Evolutionary conservation across 2,888 invertebrate species (phyloP).

Genomic region (Drosophila cognata): DNA sequence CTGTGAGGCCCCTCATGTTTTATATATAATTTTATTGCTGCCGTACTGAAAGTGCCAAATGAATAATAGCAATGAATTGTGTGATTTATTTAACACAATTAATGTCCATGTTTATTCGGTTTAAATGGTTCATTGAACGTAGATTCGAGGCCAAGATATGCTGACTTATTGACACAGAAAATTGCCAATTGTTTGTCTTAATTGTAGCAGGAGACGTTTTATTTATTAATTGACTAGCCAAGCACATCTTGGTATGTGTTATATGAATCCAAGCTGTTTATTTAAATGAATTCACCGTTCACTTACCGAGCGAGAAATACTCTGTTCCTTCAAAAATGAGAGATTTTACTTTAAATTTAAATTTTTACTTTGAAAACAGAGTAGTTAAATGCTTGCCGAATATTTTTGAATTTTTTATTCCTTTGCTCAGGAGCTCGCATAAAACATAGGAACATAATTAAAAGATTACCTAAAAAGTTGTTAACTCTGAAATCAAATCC

Average conservation of each 20-base stretch:
- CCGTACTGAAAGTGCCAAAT: constrained; percentile 15
- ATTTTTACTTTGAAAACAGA: not conserved
- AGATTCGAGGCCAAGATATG: constrained; percentile 46
- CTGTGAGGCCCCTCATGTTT: not conserved
- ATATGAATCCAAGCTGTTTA: not conserved
- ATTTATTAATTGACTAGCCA: constrained; percentile 13
- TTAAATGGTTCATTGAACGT: constrained; percentile 46
- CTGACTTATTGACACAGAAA: constrained; percentile 64
- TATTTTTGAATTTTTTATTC: not conserved
- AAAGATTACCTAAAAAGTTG: not conserved
- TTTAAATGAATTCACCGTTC: not conserved
- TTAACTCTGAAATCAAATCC: too few relatives aligned
- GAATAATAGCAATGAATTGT: constrained; percentile 46
- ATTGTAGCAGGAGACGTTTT: constrained; percentile 49
- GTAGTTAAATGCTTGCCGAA: not conserved
- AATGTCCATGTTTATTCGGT: constrained; percentile 47
- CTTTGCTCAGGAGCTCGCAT: not conserved
- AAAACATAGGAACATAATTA: not conserved
- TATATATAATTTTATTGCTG: constrained; percentile 5
- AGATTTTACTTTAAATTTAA: not conserved
- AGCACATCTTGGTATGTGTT: not conserved
- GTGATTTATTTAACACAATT: constrained; percentile 60
- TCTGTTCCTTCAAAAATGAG: not conserved
- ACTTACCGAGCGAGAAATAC: not conserved
- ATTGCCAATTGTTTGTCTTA: constrained; percentile 51